Evolutionary conservation across 2,113 vertebrate species (phyloP).

Genomic region (Pungitius pungitius): DNA sequence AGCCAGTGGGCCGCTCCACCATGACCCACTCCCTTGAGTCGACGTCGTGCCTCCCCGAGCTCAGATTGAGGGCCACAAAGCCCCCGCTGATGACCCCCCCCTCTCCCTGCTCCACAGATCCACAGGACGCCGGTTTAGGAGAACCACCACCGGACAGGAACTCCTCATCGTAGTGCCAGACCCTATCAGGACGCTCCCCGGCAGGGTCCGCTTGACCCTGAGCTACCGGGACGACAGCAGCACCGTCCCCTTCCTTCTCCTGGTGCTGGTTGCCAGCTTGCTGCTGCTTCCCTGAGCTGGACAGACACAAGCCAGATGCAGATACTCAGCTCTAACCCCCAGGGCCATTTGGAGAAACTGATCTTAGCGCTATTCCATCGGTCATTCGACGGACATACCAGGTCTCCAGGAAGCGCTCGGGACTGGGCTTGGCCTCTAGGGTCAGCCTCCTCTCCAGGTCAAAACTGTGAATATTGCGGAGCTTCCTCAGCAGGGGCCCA

Average conservation of each 20-base stretch:
- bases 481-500: constrained; percentile 88
- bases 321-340: background rate
- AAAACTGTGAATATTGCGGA: constrained; percentile 95
- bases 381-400: constrained; percentile 77
- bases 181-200: constrained; percentile 77
- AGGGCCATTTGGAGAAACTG: no score
- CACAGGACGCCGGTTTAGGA: constrained; percentile 87
- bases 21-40: constrained; percentile 98
- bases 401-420: constrained; percentile 89
- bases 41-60: constrained; percentile 90
- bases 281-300: constrained; percentile 86
- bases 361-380: background rate
- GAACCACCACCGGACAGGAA: constrained; percentile 83
- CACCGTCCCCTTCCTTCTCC: constrained; percentile 78
- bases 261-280: constrained; percentile 69
- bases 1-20: constrained; percentile 88
- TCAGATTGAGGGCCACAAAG: constrained; percentile 94
- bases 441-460: constrained; percentile 91
- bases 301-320: constrained; percentile 38
- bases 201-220: constrained; percentile 75
- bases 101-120: constrained; percentile 88
- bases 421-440: constrained; percentile 89
- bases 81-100: constrained; percentile 90
- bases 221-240: constrained; percentile 72
- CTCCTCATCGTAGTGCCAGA: constrained; percentile 96